A percentile compares a stretch with the other conserved stretches of the same genome.
phyloP scores from a whole-genome alignment of 53 echinoderm and acorn worm species.

The Henricia sp. region DNA sequence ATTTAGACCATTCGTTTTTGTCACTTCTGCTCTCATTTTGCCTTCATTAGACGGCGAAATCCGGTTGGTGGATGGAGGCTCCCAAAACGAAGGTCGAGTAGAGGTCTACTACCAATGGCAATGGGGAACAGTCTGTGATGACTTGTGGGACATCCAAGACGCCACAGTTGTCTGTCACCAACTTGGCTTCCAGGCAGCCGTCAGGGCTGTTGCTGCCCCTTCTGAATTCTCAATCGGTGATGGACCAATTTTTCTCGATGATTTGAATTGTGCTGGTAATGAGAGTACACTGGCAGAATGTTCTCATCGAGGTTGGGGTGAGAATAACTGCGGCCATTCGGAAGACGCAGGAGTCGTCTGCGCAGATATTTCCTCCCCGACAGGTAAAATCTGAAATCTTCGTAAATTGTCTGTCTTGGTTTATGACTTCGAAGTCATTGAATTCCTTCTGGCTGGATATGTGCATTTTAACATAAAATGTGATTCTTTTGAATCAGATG shows the following conservation, averaged over 20 bases:
- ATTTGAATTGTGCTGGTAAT: background rate
- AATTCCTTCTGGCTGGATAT: background rate
- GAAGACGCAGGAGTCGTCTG: slow-evolving; percentile 53
- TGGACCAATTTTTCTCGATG: slow-evolving; percentile 22
- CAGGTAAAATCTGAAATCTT: background rate
- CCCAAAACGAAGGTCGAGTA: slow-evolving; percentile 20
- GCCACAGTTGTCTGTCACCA: slow-evolving; percentile 43
- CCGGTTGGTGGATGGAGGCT: slow-evolving; percentile 12
- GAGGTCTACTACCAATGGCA: slow-evolving; percentile 27
- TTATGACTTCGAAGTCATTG: background rate
- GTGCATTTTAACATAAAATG: too few relatives aligned
- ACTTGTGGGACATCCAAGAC: slow-evolving; percentile 26
- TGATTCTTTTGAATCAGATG: slow-evolving; percentile 1
- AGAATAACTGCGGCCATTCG: slow-evolving; percentile 19
- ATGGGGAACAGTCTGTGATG: slow-evolving; percentile 48
- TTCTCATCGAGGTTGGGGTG: slow-evolving; percentile 10
- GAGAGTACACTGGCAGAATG: slow-evolving; percentile 34
- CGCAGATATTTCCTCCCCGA: background rate
- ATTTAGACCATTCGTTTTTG: too few relatives aligned
- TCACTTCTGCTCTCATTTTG: background rate
- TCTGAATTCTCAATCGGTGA: background rate
- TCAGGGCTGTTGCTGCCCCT: slow-evolving; percentile 15
- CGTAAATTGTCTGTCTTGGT: background rate
- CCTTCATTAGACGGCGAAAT: slow-evolving; percentile 1
- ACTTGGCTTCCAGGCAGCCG: slow-evolving; percentile 26